A percentile compares a stretch with the other conserved stretches of the same genome.
phyloP scores from a whole-genome alignment of 2,888 invertebrate genomes.

The Drosophila sordidula region DNA sequence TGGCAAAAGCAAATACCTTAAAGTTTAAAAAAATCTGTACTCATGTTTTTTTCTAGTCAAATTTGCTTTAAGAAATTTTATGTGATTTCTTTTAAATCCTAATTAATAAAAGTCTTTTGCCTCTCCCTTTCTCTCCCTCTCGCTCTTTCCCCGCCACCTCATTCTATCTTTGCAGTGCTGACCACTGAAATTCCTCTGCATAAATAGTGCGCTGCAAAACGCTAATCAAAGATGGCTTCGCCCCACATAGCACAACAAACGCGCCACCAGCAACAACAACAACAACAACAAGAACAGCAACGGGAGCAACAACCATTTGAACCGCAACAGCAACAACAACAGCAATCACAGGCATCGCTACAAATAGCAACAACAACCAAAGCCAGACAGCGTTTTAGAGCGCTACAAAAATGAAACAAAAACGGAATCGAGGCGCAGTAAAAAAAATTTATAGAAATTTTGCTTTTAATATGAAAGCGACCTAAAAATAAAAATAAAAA shows the following conservation, averaged over 20 bases:
- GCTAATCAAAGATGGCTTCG: constrained; percentile 59
- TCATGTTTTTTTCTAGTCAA: too few species aligned
- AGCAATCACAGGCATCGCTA: constrained; percentile 17
- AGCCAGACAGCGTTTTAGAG: constrained; percentile 46
- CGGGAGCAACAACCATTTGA: constrained; percentile 27
- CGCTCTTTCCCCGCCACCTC: background rate
- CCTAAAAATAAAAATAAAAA: constrained; percentile 23
- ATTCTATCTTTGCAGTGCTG: constrained; percentile 42
- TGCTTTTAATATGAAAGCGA: constrained; percentile 44
- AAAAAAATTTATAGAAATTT: constrained; percentile 33
- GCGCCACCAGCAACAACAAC: constrained; percentile 20
- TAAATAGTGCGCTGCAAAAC: constrained; percentile 19
- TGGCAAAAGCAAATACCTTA: too few species aligned
- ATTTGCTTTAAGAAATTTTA: too few species aligned
- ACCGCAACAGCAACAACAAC: constrained; percentile 16
- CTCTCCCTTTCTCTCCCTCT: background rate
- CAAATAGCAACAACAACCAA: constrained; percentile 26
- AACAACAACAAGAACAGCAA: constrained; percentile 17
- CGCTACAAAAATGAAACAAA: constrained; percentile 65
- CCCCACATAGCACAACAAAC: constrained; percentile 24
- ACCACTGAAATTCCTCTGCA: constrained; percentile 27
- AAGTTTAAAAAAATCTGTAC: too few species aligned
- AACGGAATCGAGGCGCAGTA: constrained; percentile 45
- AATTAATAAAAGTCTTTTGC: background rate
- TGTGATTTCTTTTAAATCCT: background rate